Conservation (phyloP, 2,113 vertebrate species). For the Alligator sinensis region DNA sequence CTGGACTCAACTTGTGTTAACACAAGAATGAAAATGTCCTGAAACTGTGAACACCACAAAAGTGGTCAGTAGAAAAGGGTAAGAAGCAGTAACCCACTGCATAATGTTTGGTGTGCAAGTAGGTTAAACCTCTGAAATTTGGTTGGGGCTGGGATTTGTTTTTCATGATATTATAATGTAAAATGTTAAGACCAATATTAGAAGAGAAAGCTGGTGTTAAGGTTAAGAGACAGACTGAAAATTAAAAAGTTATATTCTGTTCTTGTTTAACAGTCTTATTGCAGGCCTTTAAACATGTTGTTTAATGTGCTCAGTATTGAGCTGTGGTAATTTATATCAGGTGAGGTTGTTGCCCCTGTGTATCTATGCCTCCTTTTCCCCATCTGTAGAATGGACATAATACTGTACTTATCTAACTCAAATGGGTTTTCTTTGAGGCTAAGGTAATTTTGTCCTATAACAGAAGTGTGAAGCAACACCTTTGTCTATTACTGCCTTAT, state of each 20-base stretch:
- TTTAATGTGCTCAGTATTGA: background rate
- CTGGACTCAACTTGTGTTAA: background rate
- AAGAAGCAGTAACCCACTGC: background rate
- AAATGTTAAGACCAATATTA: background rate
- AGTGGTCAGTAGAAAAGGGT: background rate
- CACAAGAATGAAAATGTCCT: background rate
- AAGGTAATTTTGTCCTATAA: background rate
- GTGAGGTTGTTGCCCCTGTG: background rate
- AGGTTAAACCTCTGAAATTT: background rate
- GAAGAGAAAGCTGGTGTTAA: background rate
- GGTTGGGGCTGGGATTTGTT: background rate
- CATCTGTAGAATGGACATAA: slow-evolving; percentile 15
- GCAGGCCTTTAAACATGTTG: background rate
- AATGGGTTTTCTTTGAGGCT: slow-evolving; percentile 13
- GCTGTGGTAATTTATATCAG: background rate
- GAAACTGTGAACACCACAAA: background rate
- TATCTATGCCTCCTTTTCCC: background rate
- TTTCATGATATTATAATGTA: background rate
- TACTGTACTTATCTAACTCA: background rate
- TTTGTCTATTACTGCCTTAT: background rate
- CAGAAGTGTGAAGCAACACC: background rate
- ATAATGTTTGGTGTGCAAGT: background rate
- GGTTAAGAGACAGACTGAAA: background rate
- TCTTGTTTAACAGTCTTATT: slow-evolving; percentile 23
- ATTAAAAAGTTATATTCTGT: background rate